Percentiles rank a stretch among this genome's conserved stretches.
These are phyloP conservation scores for Cydia amplana DNA, from an alignment of 1,140 invertebrate species.

Conservation along the genomic window DNA sequence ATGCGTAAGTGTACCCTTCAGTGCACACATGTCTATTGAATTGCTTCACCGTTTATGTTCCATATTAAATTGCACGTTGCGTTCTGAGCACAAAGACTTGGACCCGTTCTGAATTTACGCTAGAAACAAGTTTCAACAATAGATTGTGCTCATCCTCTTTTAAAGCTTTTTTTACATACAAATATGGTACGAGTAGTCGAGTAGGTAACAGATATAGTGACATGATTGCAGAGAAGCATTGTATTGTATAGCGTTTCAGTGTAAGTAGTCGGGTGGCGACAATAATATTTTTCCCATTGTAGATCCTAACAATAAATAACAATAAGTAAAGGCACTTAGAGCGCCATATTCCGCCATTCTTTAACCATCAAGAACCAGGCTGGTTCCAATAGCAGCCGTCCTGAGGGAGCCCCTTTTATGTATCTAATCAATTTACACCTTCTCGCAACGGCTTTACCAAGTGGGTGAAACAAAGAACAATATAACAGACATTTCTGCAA, in stretches of 20 bases:
- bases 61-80: background rate
- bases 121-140: conserved; percentile 10
- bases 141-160: background rate
- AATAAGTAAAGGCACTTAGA: conserved; percentile 11
- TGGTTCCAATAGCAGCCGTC: conserved; percentile 11
- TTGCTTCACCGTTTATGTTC: background rate
- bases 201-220: conserved; percentile 4
- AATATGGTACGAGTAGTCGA: background rate
- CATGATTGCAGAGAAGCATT: conserved; percentile 1
- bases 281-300: conserved; percentile 29
- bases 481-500: conserved; percentile 45
- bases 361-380: background rate
- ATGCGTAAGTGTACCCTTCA: too few relatives aligned
- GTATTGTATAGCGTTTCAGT: background rate
- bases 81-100: conserved; percentile 12
- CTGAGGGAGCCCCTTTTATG: conserved; percentile 36
- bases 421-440: conserved; percentile 51
- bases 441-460: conserved; percentile 35
- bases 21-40: background rate
- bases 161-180: background rate
- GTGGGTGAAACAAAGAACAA: conserved; percentile 49
- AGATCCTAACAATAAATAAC: conserved; percentile 1
- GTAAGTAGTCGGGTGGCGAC: conserved; percentile 3
- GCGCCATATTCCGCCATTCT: background rate
- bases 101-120: background rate